Base-by-base conservation (phyloP, 2,797 vertebrate genomes). In the Cossypha heuglini region DNA sequence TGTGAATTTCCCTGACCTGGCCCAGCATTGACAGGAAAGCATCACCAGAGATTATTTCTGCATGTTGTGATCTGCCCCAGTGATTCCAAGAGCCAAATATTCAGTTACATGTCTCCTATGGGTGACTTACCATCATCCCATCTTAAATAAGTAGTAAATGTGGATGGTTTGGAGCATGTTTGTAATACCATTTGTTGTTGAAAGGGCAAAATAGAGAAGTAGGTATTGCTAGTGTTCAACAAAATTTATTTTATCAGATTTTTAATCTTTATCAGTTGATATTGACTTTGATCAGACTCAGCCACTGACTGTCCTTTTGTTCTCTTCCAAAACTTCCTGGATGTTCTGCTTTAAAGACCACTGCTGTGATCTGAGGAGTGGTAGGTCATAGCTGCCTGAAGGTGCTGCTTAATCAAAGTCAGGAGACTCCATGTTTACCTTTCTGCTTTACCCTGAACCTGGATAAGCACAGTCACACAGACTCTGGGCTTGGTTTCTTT, bases 391-490 rank as follows among this genome's bases (percentile, higher is more conserved):
- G 49, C 46, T 91, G 92, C 92, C 74, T 89, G 84, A 82, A 93
- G 88, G 81, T 92, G 84, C 84, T 93, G 68, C 71, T 61, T 92
- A 91, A 93, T 94, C 94, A 75, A 95, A 94, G 87, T 48, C 72
- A 67, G 42, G 61, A 91, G 72, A 43, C 26, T 82, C 4, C 59
- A 35, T 10, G 15, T 49, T 95, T 77, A 52, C 68, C 37, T 87
- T 83, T 91, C 72, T 75, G 46, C 64, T 87, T 64, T 61, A 67
- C 22, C 25, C 28, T 35, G 42, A 63, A 67, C 33, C 49, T 69
- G 71, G 33, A 37, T 38, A 76, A 75, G 37, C 73, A 55, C 61
- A 35, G 71, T 64, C 74, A 77, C 28, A 33, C 29, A 61, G 61
- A 51, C 22, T 58, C 79, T 10, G 38, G 22, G 9, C 52, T 82